Percentiles rank a stretch among this genome's conserved stretches.
Conservation (phyloP, 2,797 vertebrate species). For the Pipistrellus nathusii region DNA sequence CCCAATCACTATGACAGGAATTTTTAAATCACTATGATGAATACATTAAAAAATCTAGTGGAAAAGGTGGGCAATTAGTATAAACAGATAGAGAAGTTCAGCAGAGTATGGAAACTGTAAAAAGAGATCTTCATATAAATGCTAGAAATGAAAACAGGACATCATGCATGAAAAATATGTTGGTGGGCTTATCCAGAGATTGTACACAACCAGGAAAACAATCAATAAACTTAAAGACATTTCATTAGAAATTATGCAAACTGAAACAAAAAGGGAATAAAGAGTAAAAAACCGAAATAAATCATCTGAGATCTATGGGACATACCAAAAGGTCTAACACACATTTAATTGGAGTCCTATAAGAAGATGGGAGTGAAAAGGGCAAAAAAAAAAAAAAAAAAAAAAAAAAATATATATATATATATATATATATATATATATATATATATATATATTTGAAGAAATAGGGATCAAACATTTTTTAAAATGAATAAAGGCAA, state of each 20-base stretch:
- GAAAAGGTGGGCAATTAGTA: background rate
- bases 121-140: background rate
- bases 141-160: background rate
- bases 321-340: background rate
- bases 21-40: background rate
- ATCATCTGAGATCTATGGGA: background rate
- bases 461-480: background rate
- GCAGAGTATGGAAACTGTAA: background rate
- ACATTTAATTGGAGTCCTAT: background rate
- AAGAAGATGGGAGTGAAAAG: background rate
- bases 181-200: background rate
- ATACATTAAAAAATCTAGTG: background rate
- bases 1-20: background rate
- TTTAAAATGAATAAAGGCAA: background rate
- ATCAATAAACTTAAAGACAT: background rate
- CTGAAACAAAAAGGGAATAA: background rate
- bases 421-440: no score
- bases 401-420: no score
- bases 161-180: background rate
- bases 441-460: background rate
- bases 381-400: background rate
- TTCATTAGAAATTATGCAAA: background rate
- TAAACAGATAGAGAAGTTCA: background rate
- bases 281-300: background rate
- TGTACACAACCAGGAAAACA: background rate